A percentile compares a stretch with the other conserved stretches of the same genome.
Evolutionary conservation across 2,113 vertebrate species (phyloP).

Genomic region (Anolis carolinensis): DNA sequence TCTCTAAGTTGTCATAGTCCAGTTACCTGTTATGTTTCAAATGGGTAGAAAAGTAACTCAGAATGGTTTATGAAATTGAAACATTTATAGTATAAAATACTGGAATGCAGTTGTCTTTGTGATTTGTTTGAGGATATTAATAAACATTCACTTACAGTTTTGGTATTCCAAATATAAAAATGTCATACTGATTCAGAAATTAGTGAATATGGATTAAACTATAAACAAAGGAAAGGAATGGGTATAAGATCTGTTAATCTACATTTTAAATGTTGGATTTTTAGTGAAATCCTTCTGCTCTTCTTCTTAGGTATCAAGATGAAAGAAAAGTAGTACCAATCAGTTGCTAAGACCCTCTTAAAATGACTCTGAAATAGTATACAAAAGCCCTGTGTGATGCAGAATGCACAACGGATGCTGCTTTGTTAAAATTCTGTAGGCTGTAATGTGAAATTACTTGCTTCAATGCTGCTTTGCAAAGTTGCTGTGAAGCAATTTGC

Average conservation of each 20-base stretch:
- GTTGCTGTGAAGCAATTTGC: neutral
- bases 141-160: neutral
- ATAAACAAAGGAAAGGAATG: constrained; percentile 25
- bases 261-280: neutral
- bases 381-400: neutral
- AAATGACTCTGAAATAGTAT: neutral
- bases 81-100: too few species aligned
- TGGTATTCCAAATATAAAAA: neutral
- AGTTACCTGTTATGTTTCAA: too few species aligned
- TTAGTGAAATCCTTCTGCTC: neutral
- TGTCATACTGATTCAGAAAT: constrained; percentile 2
- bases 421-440: constrained; percentile 3
- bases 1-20: too few species aligned
- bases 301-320: neutral
- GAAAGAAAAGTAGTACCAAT: neutral
- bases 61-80: too few species aligned
- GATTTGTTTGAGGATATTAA: neutral
- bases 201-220: neutral
- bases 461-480: neutral
- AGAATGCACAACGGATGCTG: neutral
- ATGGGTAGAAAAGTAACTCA: too few species aligned
- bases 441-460: neutral
- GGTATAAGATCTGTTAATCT: neutral
- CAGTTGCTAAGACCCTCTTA: neutral
- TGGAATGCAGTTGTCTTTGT: too few species aligned